A percentile compares a stretch with the other conserved stretches of the same genome.
These are phyloP conservation scores for Antennarius striatus DNA, from an alignment of 2,113 vertebrate genomes.

Conservation along the genomic window DNA sequence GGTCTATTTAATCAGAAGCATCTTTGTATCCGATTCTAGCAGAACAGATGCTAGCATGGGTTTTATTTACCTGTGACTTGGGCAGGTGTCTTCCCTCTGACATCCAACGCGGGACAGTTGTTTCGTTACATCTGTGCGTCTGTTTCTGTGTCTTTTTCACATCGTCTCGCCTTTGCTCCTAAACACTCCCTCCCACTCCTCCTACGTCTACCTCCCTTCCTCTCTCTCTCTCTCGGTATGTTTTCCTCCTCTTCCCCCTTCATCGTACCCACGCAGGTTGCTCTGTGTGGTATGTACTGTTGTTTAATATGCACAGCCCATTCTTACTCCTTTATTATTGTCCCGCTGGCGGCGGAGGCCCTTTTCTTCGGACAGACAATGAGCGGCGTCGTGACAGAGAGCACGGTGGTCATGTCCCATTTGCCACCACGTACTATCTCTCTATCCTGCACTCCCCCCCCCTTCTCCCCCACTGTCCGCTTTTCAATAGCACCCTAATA, in stretches of 20 bases:
- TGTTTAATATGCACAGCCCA: conserved; percentile 77
- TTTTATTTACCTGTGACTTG: conserved; percentile 18
- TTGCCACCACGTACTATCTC: conserved; percentile 82
- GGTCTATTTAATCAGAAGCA: too few species aligned
- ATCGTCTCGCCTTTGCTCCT: conserved; percentile 40
- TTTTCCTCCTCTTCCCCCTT: conserved; percentile 49
- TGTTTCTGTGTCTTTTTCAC: conserved; percentile 29
- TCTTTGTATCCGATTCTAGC: background rate
- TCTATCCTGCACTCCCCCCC: conserved; percentile 71
- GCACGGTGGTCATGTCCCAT: conserved; percentile 80
- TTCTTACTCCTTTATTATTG: conserved; percentile 75
- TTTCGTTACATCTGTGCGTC: conserved; percentile 36
- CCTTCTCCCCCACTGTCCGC: conserved; percentile 68
- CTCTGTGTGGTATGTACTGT: conserved; percentile 55
- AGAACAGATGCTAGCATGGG: background rate
- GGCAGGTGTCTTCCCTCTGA: conserved; percentile 30
- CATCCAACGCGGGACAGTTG: conserved; percentile 27
- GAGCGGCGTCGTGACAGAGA: conserved; percentile 71
- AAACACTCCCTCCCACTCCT: conserved; percentile 41
- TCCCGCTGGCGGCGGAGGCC: conserved; percentile 70
- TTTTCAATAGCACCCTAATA: conserved; percentile 84
- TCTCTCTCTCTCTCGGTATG: conserved; percentile 20
- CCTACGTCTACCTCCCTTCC: conserved; percentile 35
- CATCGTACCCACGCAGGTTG: conserved; percentile 63
- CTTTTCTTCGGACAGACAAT: conserved; percentile 80